Evolutionary conservation across 2,888 invertebrate genomes (phyloP), one percentile per base, ranked within the genome.

Genomic region (Drosophila multiciliata): DNA sequence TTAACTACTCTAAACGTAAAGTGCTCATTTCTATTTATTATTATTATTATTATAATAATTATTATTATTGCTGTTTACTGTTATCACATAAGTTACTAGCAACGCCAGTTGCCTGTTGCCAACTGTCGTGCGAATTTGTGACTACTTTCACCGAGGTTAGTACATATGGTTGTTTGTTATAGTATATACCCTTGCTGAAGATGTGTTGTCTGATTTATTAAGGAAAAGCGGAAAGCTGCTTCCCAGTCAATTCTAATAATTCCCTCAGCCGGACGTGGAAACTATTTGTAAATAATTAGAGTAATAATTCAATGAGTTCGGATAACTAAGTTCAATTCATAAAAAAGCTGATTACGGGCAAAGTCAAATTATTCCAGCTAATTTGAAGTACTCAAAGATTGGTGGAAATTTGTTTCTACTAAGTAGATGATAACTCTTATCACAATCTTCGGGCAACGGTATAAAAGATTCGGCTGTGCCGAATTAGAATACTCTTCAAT

Each of bases 71-170:
- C 15, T n/a, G n/a, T 2, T 45, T 45, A 2, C 15, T 17, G 32
- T 42, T 78, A 78, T 78, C 78, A 78, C 78, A 78, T 71, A 53
- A 54, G 45, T 79, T 58, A 42, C 57, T 17, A 50, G 49, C 26
- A 54, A 4, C 54, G 45, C 36, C 53, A 53, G 53, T 40, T 53
- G 23, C 4, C 32, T 35, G 23, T 23, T 48, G 33, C n/a, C 62
- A 23, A 52, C 53, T 54, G 61, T 60, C 77, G 59, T 35, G 64
- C 65, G 45, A 53, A 62, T 69, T 57, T 61, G 65, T 87, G 83
- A 81, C 83, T 86, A 78, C 68, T 84, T 86, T 78, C 80, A 76
- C 76, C 88, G 88, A 87, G 88, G 80, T 82, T 79, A 77, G 75
- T 79, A 61, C 26, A 52, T 55, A 54, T 59, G 66, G 77, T 78